Evolutionary conservation across 2,797 vertebrate species (phyloP).

Genomic region (Vultur gryphus): DNA sequence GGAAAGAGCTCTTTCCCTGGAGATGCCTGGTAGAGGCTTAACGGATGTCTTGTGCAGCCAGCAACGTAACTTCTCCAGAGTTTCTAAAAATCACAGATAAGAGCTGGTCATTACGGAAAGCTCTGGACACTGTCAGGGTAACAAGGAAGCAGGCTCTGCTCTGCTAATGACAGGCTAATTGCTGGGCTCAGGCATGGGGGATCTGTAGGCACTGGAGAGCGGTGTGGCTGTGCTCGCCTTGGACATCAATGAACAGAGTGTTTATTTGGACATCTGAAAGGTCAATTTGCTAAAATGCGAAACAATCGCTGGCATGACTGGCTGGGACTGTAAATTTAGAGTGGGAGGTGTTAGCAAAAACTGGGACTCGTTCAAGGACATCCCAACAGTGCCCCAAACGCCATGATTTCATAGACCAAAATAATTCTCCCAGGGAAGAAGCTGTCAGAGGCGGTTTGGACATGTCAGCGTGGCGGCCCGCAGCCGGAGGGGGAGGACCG

Average conservation of each 20-base stretch:
- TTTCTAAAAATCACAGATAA: neutral
- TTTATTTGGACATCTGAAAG: constrained; percentile 47
- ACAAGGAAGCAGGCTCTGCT: neutral
- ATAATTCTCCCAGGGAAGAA: constrained; percentile 30
- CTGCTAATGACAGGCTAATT: neutral
- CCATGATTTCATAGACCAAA: constrained; percentile 37
- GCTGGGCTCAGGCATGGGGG: neutral
- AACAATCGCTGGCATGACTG: neutral
- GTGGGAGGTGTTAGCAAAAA: constrained; percentile 44
- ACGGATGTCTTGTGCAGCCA: neutral
- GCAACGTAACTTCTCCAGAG: neutral
- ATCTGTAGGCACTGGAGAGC: neutral
- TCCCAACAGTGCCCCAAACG: constrained; percentile 38
- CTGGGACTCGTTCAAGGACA: constrained; percentile 42
- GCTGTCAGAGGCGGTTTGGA: constrained; percentile 31
- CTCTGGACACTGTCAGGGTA: neutral
- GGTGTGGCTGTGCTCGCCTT: neutral
- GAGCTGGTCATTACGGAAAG: neutral
- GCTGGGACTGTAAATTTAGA: constrained; percentile 36
- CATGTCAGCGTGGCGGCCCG: neutral
- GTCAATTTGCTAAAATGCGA: neutral
- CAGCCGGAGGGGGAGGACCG: neutral
- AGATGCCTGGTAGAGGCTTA: neutral
- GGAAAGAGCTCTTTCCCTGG: neutral
- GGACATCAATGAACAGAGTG: neutral